Evolutionary conservation across 2,797 vertebrate genomes (phyloP).

Genomic region (Pampus argenteus): DNA sequence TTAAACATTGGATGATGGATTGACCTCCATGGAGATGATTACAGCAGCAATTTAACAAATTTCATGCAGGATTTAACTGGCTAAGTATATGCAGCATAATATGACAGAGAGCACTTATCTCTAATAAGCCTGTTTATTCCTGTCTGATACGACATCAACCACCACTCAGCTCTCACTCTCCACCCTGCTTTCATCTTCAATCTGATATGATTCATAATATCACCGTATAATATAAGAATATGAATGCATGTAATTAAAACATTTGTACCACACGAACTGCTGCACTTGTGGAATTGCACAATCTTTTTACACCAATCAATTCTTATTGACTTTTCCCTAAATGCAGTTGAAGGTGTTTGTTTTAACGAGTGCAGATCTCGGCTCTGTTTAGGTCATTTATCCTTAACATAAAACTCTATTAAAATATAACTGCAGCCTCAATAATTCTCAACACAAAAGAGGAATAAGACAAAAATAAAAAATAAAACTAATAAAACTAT

Average conservation of each 20-base stretch:
- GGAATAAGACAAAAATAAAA: too few species aligned
- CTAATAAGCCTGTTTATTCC: conserved; percentile 54
- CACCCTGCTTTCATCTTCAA: conserved; percentile 5
- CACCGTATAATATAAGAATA: conserved; percentile 8
- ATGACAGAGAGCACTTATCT: conserved; percentile 54
- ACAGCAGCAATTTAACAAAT: conserved; percentile 43
- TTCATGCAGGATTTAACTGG: conserved; percentile 28
- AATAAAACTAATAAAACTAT: too few species aligned
- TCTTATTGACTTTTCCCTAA: conserved; percentile 24
- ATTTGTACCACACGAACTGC: conserved; percentile 12
- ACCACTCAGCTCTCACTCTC: neutral
- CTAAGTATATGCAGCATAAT: conserved; percentile 36
- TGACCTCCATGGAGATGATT: conserved; percentile 53
- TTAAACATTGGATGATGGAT: conserved; percentile 24
- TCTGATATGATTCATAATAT: conserved; percentile 21
- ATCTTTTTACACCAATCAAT: conserved; percentile 15
- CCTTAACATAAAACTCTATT: neutral
- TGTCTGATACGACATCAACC: conserved; percentile 18
- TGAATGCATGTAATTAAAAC: conserved; percentile 43
- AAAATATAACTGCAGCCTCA: neutral
- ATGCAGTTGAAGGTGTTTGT: conserved; percentile 11
- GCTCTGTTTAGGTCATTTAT: conserved; percentile 18
- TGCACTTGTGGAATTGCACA: conserved; percentile 14
- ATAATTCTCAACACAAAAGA: neutral
- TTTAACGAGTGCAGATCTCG: conserved; percentile 45